Evolutionary conservation across 2,113 vertebrate genomes (phyloP).

Genomic region (Axis porcinus): DNA sequence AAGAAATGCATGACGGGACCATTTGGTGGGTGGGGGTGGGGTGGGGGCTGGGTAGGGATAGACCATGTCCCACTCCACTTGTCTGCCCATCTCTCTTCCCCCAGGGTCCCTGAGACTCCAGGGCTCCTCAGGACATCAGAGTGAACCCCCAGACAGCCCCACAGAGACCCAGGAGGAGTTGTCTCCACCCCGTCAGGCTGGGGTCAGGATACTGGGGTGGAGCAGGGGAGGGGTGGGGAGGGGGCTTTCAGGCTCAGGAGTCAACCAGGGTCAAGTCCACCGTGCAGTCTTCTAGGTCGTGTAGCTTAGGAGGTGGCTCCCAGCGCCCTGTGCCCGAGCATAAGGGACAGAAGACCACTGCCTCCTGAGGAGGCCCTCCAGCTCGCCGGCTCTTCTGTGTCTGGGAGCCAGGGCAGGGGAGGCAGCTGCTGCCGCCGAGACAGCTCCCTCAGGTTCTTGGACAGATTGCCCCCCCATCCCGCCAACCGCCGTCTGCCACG

Average conservation of each 20-base stretch:
- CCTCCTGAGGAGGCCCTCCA: no score
- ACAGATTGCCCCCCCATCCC: not conserved
- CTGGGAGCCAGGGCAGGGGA: not conserved
- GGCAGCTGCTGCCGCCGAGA: not conserved
- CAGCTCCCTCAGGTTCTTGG: not conserved
- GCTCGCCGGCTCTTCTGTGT: not conserved
- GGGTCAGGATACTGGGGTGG: rapidly evolving
- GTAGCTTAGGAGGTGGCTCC: not conserved
- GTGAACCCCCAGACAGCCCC: not conserved
- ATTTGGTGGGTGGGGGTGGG: not conserved
- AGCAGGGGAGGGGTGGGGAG: no score
- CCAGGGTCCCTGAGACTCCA: not conserved
- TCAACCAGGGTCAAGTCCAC: rapidly evolving
- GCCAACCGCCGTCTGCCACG: rapidly evolving
- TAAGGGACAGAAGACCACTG: rapidly evolving
- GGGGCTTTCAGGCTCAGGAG: not conserved
- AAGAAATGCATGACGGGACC: not conserved
- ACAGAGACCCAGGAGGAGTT: not conserved
- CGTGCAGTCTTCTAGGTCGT: not conserved
- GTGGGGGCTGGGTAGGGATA: not conserved
- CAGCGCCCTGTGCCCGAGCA: rapidly evolving
- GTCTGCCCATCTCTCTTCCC: not conserved
- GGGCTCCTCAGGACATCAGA: not conserved
- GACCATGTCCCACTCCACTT: rapidly evolving
- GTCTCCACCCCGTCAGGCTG: rapidly evolving